Percentiles rank a stretch among this genome's conserved stretches.
Conservation (phyloP, 2,888 invertebrate species). For the Ethmia dodecea region DNA sequence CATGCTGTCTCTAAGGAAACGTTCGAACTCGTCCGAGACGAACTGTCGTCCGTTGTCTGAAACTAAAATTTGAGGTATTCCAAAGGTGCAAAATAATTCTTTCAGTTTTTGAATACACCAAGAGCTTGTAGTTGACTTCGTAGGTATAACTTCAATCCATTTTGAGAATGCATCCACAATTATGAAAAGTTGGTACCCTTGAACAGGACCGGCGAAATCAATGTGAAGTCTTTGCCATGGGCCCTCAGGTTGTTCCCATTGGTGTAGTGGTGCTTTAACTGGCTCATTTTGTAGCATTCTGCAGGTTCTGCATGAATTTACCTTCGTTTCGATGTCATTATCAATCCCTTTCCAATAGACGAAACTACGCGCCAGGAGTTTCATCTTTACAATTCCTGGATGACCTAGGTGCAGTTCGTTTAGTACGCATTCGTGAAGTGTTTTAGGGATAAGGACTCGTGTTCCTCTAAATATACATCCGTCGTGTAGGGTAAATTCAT, state of each 20-base stretch:
- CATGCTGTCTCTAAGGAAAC: slow-evolving; percentile 2
- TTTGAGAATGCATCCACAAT: slow-evolving; percentile 14
- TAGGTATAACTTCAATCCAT: slow-evolving; percentile 14
- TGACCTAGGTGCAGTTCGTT: slow-evolving; percentile 17
- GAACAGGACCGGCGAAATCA: slow-evolving; percentile 18
- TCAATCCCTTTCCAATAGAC: slow-evolving; percentile 16
- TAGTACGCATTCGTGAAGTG: background rate
- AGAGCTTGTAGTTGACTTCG: slow-evolving; percentile 1
- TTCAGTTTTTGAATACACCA: slow-evolving; percentile 1
- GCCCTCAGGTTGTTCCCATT: slow-evolving; percentile 11
- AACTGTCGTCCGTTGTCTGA: background rate
- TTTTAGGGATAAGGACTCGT: slow-evolving; percentile 8
- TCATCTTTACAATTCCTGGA: slow-evolving; percentile 26
- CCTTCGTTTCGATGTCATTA: slow-evolving; percentile 4
- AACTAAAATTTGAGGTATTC: background rate
- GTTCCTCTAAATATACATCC: slow-evolving; percentile 16
- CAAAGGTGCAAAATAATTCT: background rate
- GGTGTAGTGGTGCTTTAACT: slow-evolving; percentile 4
- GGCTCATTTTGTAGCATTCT: slow-evolving; percentile 12
- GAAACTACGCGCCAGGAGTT: slow-evolving; percentile 16
- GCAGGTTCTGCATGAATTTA: background rate
- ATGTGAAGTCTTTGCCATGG: slow-evolving; percentile 18
- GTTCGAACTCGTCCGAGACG: slow-evolving; percentile 4
- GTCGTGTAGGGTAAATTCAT: slow-evolving; percentile 17
- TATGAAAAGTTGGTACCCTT: slow-evolving; percentile 16